These are phyloP conservation scores for Elachura formosa DNA, from an alignment of 2,113 vertebrate species.

Conservation along the genomic window DNA sequence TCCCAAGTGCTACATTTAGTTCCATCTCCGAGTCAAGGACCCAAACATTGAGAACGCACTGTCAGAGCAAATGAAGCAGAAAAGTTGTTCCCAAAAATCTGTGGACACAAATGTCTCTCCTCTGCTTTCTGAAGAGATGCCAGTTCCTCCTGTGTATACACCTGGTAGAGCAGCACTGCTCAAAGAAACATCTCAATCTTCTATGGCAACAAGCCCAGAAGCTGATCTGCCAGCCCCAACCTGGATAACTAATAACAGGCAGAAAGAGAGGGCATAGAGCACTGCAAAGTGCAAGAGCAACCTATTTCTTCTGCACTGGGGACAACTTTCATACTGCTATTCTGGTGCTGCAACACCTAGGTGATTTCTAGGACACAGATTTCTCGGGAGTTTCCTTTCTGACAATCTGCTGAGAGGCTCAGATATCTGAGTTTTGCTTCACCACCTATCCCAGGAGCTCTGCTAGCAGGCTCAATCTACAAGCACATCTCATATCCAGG, in stretches of 20 bases:
- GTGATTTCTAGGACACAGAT: neutral
- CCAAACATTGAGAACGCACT: neutral
- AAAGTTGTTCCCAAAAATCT: conserved; percentile 35
- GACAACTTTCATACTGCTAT: neutral
- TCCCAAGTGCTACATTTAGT: neutral
- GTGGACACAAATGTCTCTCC: conserved; percentile 23
- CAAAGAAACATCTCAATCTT: conserved; percentile 52
- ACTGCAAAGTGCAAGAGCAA: neutral
- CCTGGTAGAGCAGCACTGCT: conserved; percentile 25
- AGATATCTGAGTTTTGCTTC: neutral
- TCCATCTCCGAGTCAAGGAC: neutral
- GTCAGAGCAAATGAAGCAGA: conserved; percentile 41
- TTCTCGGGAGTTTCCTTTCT: neutral
- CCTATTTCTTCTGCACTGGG: neutral
- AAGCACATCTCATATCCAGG: accelerated
- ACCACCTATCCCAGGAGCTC: neutral
- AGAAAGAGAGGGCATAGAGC: neutral
- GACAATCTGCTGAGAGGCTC: neutral
- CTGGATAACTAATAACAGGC: neutral
- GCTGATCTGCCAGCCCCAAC: neutral
- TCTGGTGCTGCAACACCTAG: neutral
- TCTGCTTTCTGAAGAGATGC: conserved; percentile 41
- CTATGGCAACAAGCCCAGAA: conserved; percentile 50
- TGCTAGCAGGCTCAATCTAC: neutral
- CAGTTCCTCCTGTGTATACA: conserved; percentile 60